Percentiles rank a stretch among this genome's conserved stretches.
Conservation (phyloP, 1,140 invertebrate genomes). For the Lordiphosa mommai region DNA sequence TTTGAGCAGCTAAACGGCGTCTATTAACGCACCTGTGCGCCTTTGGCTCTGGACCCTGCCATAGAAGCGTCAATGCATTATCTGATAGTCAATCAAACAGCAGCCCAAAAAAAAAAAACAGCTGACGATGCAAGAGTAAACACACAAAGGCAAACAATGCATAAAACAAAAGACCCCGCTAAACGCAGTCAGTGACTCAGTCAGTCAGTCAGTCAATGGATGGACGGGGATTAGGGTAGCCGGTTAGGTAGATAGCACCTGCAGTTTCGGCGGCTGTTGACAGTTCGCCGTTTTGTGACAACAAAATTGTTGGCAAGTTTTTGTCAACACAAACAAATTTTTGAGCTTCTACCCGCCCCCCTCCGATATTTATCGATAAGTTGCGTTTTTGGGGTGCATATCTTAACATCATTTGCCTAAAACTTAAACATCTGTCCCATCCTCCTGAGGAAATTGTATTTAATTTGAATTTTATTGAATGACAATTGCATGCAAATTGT, state of each 20-base stretch:
- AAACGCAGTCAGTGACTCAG: conserved; percentile 3
- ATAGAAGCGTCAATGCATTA: conserved; percentile 57
- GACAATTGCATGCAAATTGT: conserved; percentile 72
- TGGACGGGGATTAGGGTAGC: conserved; percentile 65
- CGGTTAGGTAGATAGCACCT: conserved; percentile 34
- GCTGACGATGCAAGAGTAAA: conserved; percentile 16
- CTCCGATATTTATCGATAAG: conserved; percentile 16
- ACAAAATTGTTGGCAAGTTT: conserved; percentile 67
- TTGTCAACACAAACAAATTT: conserved; percentile 35
- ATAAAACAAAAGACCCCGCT: conserved; percentile 6
- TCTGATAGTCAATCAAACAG: conserved; percentile 56
- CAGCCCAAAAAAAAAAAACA: conserved; percentile 20
- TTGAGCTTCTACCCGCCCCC: too few relatives aligned
- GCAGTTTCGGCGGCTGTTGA: conserved; percentile 55
- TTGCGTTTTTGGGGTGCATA: conserved; percentile 35
- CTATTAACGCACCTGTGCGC: conserved; percentile 54
- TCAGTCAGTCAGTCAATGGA: conserved; percentile 49
- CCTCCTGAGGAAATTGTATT: conserved; percentile 27
- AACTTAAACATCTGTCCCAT: conserved; percentile 21
- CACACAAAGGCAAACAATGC: conserved; percentile 24
- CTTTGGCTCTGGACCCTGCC: conserved; percentile 22
- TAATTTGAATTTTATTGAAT: conserved; percentile 78
- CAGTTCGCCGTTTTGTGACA: conserved; percentile 68
- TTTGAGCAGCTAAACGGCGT: conserved; percentile 23
- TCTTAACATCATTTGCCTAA: conserved; percentile 46